Percentiles rank a stretch among this genome's conserved stretches.
These are phyloP conservation scores for Parapristionchus giblindavisi DNA, from an alignment of 2,888 invertebrate genomes.

Conservation along the genomic window DNA sequence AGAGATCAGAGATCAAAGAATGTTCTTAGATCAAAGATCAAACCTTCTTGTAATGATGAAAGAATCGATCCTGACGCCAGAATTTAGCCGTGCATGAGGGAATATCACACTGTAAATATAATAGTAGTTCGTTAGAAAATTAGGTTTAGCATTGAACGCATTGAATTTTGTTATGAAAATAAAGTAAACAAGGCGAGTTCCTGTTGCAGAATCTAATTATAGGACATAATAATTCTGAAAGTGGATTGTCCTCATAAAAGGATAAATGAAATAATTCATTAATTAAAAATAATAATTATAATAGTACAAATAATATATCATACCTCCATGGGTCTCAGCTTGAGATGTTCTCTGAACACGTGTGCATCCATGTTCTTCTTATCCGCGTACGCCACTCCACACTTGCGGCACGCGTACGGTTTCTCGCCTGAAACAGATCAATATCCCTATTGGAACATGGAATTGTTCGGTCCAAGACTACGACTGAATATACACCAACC, in stretches of 20 bases:
- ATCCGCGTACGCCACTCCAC: conserved; percentile 61
- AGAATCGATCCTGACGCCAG: conserved; percentile 57
- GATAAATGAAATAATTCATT: no score
- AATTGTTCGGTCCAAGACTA: neutral
- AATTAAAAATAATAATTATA: no score
- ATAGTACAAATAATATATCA: neutral
- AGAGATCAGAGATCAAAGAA: neutral
- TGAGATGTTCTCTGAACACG: conserved; percentile 45
- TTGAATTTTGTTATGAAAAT: neutral
- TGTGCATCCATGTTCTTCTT: conserved; percentile 67
- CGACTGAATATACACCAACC: conserved; percentile 58
- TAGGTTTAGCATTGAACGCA: neutral
- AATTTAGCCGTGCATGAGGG: conserved; percentile 47
- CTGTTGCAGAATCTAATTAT: no score
- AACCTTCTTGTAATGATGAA: conserved; percentile 43
- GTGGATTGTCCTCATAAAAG: no score
- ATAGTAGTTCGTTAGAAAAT: neutral
- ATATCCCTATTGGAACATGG: neutral
- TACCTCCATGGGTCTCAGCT: neutral
- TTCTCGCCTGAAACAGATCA: conserved; percentile 59
- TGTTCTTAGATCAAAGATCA: conserved; percentile 7
- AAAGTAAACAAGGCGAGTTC: neutral
- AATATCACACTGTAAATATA: conserved; percentile 11
- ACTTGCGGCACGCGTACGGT: conserved; percentile 62
- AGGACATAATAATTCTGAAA: no score